Base-by-base conservation (phyloP, 2,888 invertebrate species). In the Gonocerus acuteangulatus region DNA sequence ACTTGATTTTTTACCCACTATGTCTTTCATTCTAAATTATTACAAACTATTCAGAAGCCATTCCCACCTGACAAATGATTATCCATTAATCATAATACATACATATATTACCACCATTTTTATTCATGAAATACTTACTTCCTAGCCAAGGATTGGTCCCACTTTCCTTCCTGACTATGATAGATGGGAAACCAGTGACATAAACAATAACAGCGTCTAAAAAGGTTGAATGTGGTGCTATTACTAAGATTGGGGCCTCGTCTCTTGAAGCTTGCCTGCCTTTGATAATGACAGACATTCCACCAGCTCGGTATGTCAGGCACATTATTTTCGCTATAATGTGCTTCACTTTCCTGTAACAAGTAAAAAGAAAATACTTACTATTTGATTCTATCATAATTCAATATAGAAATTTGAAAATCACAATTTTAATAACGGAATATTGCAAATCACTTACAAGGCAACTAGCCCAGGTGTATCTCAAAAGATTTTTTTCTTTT, bases 171-270 rank as follows among this genome's bases (percentile, higher is more conserved):
- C 90, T 80, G 67, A 88, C 88, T 74, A 92, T 89, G 73, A 89
- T 86, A 13, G 88, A 87, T 7, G 89, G 87, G 75, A 89, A 86
- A 72, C 84, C 84, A 61, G 88, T 85, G 68, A 86, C 84, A 73
- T 89, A 87, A 71, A 89, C 85, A 69, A 89, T 85, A 70, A 91
- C 85, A 70, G 88, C 87, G 76, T 94, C 94, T 71, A 92, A 81
- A 78, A 89, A 91, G 4, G 90, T 87, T 61, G 91, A 90, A 75
- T 94, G 94, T 2, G 94, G 93, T 1, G 91, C 91, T 54, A 87
- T 82, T 59, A 89, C 88, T 64, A 93, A 79, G 68, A 94, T 87
- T 15, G 92, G 90, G 4, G 93, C 93, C 73, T 91, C 90, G 62
- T 78, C 74, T 51, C 87, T 78, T 64, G 81, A 78, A 63, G 86